Conservation (phyloP, 2,888 invertebrate species). For the Suillia variegata region DNA sequence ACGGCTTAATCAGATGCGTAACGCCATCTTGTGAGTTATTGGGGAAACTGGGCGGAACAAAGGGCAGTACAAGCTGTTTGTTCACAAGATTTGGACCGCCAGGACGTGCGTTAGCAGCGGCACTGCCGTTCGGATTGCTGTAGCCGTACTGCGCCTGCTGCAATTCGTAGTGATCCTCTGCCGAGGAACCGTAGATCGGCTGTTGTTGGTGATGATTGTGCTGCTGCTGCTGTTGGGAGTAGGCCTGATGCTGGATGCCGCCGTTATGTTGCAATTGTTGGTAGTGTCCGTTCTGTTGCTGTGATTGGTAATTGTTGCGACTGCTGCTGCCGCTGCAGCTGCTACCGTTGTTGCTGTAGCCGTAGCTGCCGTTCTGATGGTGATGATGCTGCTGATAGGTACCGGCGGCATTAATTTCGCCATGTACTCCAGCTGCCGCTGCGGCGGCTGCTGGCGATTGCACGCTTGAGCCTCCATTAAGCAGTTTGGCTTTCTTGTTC, state of each 20-base stretch:
- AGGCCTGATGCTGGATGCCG: slow-evolving; percentile 18
- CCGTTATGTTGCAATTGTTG: slow-evolving; percentile 30
- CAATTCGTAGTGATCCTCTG: slow-evolving; percentile 56
- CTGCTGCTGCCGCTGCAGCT: slow-evolving; percentile 28
- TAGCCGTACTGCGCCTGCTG: slow-evolving; percentile 53
- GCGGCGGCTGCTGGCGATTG: slow-evolving; percentile 27
- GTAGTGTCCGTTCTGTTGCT: slow-evolving; percentile 24
- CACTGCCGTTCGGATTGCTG: slow-evolving; percentile 31
- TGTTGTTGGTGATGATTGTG: slow-evolving; percentile 39
- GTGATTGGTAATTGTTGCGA: slow-evolving; percentile 16
- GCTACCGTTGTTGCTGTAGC: slow-evolving; percentile 27
- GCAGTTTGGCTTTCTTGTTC: slow-evolving; percentile 63
- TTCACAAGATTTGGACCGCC: slow-evolving; percentile 73
- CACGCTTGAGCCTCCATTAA: slow-evolving; percentile 52
- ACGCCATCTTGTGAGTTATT: slow-evolving; percentile 71
- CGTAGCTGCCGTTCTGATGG: slow-evolving; percentile 29
- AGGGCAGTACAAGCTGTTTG: slow-evolving; percentile 84
- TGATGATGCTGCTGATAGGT: slow-evolving; percentile 28
- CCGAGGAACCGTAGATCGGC: slow-evolving; percentile 48
- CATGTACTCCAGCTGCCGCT: slow-evolving; percentile 10
- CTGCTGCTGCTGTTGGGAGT: slow-evolving; percentile 33
- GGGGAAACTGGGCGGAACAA: slow-evolving; percentile 90
- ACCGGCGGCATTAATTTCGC: slow-evolving; percentile 17
- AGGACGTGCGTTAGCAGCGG: slow-evolving; percentile 42
- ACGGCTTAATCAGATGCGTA: slow-evolving; percentile 87